Conservation (phyloP, 1,140 invertebrate species). For the Dermatophagoides farinae region DNA sequence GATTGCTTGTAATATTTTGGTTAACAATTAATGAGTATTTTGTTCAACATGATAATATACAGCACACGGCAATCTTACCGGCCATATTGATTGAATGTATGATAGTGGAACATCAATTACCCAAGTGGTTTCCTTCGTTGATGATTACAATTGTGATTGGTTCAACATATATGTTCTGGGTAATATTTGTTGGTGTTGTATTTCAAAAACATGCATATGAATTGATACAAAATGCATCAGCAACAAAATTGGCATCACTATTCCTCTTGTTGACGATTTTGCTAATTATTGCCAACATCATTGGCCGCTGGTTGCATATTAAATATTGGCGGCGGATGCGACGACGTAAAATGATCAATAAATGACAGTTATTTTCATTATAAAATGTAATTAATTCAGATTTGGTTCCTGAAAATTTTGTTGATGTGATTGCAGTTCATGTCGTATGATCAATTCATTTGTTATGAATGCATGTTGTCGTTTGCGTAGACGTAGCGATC, state of each 20-base stretch:
- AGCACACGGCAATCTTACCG: conserved; percentile 37
- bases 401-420: no score
- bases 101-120: background rate
- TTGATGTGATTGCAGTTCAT: conserved; percentile 33
- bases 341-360: no score
- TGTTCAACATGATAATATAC: no score
- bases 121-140: background rate
- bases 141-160: background rate
- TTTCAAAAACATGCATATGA: background rate
- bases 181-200: background rate
- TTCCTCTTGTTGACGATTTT: background rate
- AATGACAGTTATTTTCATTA: no score
- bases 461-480: conserved; percentile 63
- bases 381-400: no score
- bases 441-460: conserved; percentile 67
- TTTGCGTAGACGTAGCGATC: conserved; percentile 49
- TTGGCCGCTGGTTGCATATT: background rate
- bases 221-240: background rate
- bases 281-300: background rate
- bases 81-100: conserved; percentile 29
- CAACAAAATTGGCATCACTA: background rate
- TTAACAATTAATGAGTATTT: no score
- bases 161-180: background rate
- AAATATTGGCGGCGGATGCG: background rate
- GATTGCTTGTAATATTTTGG: background rate